Base-by-base conservation (phyloP, 2,797 vertebrate species). In the Menidia menidia region DNA sequence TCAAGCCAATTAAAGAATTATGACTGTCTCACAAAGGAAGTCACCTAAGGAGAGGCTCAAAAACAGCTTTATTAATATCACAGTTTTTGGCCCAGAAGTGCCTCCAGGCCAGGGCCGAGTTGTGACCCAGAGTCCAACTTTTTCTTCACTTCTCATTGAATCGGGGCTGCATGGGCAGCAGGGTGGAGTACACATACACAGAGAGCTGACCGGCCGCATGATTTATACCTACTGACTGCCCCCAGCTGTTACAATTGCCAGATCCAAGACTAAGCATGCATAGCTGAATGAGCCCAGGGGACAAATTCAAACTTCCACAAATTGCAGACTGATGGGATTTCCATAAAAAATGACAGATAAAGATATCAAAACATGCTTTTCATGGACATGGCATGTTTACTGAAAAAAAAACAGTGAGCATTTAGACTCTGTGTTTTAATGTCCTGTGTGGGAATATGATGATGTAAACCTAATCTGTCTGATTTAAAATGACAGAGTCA, bases 191-290 rank as follows among this genome's bases (percentile, higher is more conserved):
- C 84, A 87, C 82, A 78, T 41, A 78, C 78, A 89, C 84, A 83
- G 80, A 83, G 79, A 86, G 81, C 88, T 88, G 84, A 87, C 81
- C 78, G 53, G 77, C 86, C 79, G 84, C 75, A 74, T 93, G 93
- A 94, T 94, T 94, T 93, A 93, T 94, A 90, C 85, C 87, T 80
- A 88, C 81, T 92, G 92, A 94, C 92, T 93, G 88, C 92, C 89
- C 87, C 93, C 93, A 92, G 92, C 93, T 94, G 93, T 92, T 92
- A 75, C 89, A 81, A 90, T 73, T 67, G 77, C 85, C 78, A 63
- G 83, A 89, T 92, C 93, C 93, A 92, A 91, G 87, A 87, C 81
- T 83, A 80, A 91, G 89, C 92, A 92, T 91, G 91, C 92, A 88
- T 85, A 88, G 88, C 87, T 81, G 86, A 91, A 85, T 66, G 64